Evolutionary conservation across 2,888 invertebrate genomes (phyloP), one percentile per base, ranked within the genome.

Genomic region (Drosophila paranaensis): DNA sequence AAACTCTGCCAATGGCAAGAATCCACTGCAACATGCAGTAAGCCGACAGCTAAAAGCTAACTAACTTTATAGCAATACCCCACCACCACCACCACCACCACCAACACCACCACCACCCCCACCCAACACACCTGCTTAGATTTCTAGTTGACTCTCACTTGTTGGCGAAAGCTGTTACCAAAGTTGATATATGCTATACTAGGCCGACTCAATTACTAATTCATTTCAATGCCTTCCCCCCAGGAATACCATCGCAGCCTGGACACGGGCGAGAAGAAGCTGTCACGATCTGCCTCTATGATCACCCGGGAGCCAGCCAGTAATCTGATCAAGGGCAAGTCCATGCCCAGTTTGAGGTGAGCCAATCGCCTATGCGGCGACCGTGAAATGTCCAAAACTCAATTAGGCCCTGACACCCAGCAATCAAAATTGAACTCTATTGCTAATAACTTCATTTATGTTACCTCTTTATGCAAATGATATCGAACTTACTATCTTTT

Each of bases 271-370:
- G 97, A 97, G 74, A 95, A 95, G 81, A 95, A 96, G 73, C 93
- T 97, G 56, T 95, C 96, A 0, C 94, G 96, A 78, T 96, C 96
- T 2, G 95, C 95, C 48, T 95, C 96, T 1, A 95, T 95, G 57
- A 94, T 95, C 60, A 95, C 95, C 51, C 95, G 95, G 77, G 93
- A 94, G 3, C 94, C 95, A 0, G 93, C 94, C 16, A 94, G 95
- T 60, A 97, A 97, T 93, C 94, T 98, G 57, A 96, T 97, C 71
- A 97, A 98, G 94, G 98, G 98, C 71, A 98, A 98, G 93, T 98
- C 98, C 94, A 98, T 98, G 98, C 98, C 98, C 4, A 98, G 98
- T 91, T 94, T 98, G 72, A 97, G 97, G 98, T 98, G 93, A 93
- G 4, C 45, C 10, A 6, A 10, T 11, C 33, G 6, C 0, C 1